Conservation (phyloP, 2,888 invertebrate genomes). For the Lasioglossum malachurum region DNA sequence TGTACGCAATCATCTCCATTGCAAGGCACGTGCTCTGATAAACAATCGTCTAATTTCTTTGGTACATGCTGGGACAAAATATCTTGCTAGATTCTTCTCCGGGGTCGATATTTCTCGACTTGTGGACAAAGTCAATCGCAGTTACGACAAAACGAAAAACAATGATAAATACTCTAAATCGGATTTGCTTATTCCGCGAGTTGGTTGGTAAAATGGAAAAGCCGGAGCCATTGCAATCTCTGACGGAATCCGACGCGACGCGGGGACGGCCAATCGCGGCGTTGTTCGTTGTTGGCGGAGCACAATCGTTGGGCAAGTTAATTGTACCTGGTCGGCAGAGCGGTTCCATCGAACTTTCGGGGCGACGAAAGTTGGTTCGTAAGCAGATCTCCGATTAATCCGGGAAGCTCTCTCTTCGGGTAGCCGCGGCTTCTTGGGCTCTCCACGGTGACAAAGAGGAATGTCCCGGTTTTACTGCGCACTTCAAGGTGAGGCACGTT, state of each 20-base stretch:
- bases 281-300: neutral
- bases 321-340: neutral
- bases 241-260: neutral
- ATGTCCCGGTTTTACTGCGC: slow-evolving; percentile 58
- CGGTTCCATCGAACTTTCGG: neutral
- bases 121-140: neutral
- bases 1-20: neutral
- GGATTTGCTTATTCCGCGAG: neutral
- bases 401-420: slow-evolving; percentile 30
- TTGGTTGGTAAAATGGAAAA: neutral
- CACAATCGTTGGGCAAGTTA: neutral
- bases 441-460: slow-evolving; percentile 59
- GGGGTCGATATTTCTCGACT: too few species aligned
- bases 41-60: neutral
- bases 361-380: neutral
- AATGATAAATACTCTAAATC: neutral
- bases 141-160: neutral
- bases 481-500: slow-evolving; percentile 66
- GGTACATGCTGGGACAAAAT: neutral
- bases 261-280: neutral
- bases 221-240: neutral
- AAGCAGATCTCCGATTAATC: slow-evolving; percentile 44
- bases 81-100: too few species aligned
- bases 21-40: neutral
- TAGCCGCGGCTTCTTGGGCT: slow-evolving; percentile 31